phyloP scores from a whole-genome alignment of 1,140 invertebrate species.

The Ephestia elutella region DNA sequence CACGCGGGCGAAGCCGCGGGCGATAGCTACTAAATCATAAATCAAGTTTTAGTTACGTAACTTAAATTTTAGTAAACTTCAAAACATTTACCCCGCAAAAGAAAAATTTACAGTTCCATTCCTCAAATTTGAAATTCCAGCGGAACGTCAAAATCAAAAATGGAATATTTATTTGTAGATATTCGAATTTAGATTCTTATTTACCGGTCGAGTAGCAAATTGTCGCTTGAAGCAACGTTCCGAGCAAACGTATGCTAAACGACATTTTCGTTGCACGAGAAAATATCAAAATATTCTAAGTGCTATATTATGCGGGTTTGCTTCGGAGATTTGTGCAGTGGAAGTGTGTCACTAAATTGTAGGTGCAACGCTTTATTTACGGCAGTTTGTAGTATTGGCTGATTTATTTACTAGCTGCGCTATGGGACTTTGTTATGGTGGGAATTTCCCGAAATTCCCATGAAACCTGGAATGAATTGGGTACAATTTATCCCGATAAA shows the following conservation, averaged over 20 bases:
- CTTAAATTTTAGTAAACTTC: no score
- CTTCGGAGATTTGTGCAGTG: neutral
- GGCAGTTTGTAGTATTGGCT: neutral
- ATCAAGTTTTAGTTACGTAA: no score
- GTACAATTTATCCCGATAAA: no score
- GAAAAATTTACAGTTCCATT: neutral
- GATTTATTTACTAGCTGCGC: neutral
- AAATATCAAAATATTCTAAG: neutral
- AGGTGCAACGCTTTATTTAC: neutral
- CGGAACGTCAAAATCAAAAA: neutral
- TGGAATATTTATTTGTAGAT: neutral
- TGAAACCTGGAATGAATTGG: no score
- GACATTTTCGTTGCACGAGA: neutral
- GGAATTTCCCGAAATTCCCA: no score
- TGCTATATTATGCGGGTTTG: neutral
- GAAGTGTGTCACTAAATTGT: conserved; percentile 4
- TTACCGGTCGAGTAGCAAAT: conserved; percentile 1
- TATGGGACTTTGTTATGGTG: no score
- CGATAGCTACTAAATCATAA: no score
- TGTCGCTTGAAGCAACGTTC: neutral
- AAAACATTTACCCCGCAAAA: neutral
- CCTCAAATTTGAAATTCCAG: neutral
- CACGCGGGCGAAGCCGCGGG: no score
- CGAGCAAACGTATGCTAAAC: neutral
- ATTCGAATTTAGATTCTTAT: conserved; percentile 3